Conservation (phyloP, 2,888 invertebrate genomes). For the Spatulosminthurus flaviceps region DNA sequence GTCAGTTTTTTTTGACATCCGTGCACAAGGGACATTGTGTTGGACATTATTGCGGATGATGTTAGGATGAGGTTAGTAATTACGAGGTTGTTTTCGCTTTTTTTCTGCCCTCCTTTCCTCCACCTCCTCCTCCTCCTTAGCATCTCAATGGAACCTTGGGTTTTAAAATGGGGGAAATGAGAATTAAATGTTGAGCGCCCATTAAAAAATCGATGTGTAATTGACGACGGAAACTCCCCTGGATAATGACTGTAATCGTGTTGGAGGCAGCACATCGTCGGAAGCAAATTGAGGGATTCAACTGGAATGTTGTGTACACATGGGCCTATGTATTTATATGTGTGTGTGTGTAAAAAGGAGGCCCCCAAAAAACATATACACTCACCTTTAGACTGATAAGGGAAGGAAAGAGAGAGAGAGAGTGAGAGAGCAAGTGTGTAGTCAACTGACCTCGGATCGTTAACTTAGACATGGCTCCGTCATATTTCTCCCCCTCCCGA, state of each 20-base stretch:
- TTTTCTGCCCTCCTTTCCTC: slow-evolving; percentile 23
- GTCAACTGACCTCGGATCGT: slow-evolving; percentile 30
- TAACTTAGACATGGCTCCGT: slow-evolving; percentile 37
- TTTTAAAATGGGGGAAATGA: slow-evolving; percentile 48
- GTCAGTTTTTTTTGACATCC: background rate
- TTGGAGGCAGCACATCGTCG: slow-evolving; percentile 44
- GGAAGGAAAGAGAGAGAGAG: background rate
- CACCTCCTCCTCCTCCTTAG: background rate
- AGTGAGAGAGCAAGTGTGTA: background rate
- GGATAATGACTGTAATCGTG: slow-evolving; percentile 47
- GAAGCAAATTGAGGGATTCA: slow-evolving; percentile 42
- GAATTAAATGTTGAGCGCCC: slow-evolving; percentile 43
- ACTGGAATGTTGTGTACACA: background rate
- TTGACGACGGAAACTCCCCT: slow-evolving; percentile 41
- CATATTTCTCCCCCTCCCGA: slow-evolving; percentile 43
- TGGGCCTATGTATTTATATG: background rate
- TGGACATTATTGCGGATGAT: slow-evolving; percentile 29
- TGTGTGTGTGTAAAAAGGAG: background rate
- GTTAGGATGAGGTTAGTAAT: slow-evolving; percentile 45
- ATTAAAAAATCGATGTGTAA: slow-evolving; percentile 50
- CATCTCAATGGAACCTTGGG: slow-evolving; percentile 11
- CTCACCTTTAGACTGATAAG: background rate
- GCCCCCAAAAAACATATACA: background rate
- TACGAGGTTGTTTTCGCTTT: slow-evolving; percentile 37
- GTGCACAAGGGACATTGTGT: slow-evolving; percentile 15